These are phyloP conservation scores for Aphelenchoides avenae DNA, from an alignment of 1,140 invertebrate species.

Conservation along the genomic window DNA sequence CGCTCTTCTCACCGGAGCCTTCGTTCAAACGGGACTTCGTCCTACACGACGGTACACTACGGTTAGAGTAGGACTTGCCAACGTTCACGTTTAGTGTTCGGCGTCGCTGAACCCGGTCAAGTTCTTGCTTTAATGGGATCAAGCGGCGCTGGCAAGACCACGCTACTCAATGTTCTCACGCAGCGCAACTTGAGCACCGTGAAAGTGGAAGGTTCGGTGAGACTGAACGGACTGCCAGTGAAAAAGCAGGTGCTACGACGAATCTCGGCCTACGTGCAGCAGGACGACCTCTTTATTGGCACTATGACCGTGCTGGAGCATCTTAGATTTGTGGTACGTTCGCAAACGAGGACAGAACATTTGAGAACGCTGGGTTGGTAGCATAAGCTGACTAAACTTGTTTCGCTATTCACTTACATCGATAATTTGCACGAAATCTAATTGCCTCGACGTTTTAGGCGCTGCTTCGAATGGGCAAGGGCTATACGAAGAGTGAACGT, in stretches of 20 bases:
- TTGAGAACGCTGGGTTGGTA: no score
- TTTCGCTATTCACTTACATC: no score
- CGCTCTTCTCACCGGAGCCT: no score
- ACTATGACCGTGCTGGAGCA: constrained; percentile 86
- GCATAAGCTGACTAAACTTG: constrained; percentile 3
- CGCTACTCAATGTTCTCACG: constrained; percentile 82
- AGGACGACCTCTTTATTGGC: constrained; percentile 87
- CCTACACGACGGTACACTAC: constrained; percentile 17
- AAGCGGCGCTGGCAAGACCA: constrained; percentile 91
- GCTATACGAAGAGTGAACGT: constrained; percentile 72
- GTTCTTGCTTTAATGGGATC: constrained; percentile 77
- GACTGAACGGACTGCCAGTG: constrained; percentile 50
- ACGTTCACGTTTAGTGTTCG: constrained; percentile 18
- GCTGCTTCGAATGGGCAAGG: constrained; percentile 76
- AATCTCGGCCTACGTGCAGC: constrained; percentile 88
- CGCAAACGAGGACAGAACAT: no score
- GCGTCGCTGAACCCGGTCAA: constrained; percentile 34
- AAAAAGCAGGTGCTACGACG: constrained; percentile 52
- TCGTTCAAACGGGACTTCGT: constrained; percentile 12
- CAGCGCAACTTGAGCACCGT: constrained; percentile 71
- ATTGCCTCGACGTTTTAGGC: constrained; percentile 5
- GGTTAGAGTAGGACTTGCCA: neutral
- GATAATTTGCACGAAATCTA: neutral
- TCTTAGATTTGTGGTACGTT: constrained; percentile 78
- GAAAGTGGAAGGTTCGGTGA: constrained; percentile 63